Evolutionary conservation across 2,888 invertebrate genomes (phyloP).

Genomic region (Chymomyza procnemis): DNA sequence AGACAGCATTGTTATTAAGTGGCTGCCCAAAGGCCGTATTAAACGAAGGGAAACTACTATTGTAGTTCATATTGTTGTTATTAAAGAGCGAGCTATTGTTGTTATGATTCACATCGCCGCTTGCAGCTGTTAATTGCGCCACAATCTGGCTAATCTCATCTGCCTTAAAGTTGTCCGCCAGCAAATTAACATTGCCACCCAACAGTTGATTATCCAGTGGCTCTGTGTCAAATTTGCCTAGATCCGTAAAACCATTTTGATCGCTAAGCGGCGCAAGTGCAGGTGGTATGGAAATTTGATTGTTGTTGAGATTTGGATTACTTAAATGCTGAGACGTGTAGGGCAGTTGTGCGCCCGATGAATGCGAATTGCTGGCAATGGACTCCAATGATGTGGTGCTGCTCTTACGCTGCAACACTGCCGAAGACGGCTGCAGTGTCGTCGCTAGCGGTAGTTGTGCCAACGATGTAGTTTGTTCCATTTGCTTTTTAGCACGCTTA

Average conservation of each 20-base stretch:
- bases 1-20: constrained; percentile 34
- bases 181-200: constrained; percentile 25
- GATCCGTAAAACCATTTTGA: constrained; percentile 26
- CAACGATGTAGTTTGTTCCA: constrained; percentile 20
- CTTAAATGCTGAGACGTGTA: constrained; percentile 35
- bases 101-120: constrained; percentile 43
- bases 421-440: constrained; percentile 48
- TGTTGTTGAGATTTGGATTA: background rate
- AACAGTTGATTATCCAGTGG: constrained; percentile 26
- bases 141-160: constrained; percentile 72
- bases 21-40: constrained; percentile 53
- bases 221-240: constrained; percentile 25
- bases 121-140: constrained; percentile 58
- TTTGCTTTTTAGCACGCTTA: constrained; percentile 80
- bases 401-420: constrained; percentile 73
- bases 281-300: constrained; percentile 49
- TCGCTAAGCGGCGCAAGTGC: constrained; percentile 64
- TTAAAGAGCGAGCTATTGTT: constrained; percentile 27
- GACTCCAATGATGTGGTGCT: constrained; percentile 77
- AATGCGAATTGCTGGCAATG: constrained; percentile 76
- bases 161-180: constrained; percentile 53
- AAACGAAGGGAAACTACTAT: constrained; percentile 63
- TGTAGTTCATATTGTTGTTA: constrained; percentile 45
- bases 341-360: constrained; percentile 57
- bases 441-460: constrained; percentile 15